Evolutionary conservation across 2,797 vertebrate species (phyloP).

Genomic region (Trachops cirrhosus): DNA sequence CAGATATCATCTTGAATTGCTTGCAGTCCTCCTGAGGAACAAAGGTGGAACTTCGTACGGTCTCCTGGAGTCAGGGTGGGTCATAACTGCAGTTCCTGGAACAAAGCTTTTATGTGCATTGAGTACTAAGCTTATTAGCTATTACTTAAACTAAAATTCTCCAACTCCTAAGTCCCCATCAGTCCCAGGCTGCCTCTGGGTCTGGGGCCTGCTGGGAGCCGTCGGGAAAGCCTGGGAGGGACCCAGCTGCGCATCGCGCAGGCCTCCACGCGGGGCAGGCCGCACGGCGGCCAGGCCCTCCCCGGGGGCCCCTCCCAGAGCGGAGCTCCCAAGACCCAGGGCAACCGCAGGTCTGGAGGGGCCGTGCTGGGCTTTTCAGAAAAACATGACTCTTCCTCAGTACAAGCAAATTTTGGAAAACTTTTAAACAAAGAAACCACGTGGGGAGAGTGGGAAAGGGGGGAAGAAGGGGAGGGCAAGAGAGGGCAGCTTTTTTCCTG

Average conservation of each 20-base stretch:
- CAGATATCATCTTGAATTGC: too few species aligned
- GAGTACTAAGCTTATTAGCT: too few species aligned
- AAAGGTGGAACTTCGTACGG: too few species aligned
- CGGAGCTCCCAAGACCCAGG: not conserved
- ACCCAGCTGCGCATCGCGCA: not conserved
- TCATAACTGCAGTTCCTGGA: too few species aligned
- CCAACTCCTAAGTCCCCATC: too few species aligned
- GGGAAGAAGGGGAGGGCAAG: not conserved
- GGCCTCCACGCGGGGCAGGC: not conserved
- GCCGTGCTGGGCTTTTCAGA: slow-evolving; percentile 10
- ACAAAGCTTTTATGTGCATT: too few species aligned
- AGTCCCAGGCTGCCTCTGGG: not conserved
- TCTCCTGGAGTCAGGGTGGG: too few species aligned
- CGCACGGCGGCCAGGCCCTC: not conserved
- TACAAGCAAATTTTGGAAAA: slow-evolving; percentile 54
- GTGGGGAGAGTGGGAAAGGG: slow-evolving; percentile 7
- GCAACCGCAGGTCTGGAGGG: not conserved
- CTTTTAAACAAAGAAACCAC: slow-evolving; percentile 61
- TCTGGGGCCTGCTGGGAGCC: not conserved
- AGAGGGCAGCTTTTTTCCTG: slow-evolving; percentile 12
- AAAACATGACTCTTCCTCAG: slow-evolving; percentile 53
- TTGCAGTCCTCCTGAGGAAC: too few species aligned
- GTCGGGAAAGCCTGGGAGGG: not conserved
- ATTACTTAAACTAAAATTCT: too few species aligned
- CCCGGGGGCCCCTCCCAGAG: not conserved